phyloP scores from a whole-genome alignment of 2,797 vertebrate species.

The Poecilia velifera region DNA sequence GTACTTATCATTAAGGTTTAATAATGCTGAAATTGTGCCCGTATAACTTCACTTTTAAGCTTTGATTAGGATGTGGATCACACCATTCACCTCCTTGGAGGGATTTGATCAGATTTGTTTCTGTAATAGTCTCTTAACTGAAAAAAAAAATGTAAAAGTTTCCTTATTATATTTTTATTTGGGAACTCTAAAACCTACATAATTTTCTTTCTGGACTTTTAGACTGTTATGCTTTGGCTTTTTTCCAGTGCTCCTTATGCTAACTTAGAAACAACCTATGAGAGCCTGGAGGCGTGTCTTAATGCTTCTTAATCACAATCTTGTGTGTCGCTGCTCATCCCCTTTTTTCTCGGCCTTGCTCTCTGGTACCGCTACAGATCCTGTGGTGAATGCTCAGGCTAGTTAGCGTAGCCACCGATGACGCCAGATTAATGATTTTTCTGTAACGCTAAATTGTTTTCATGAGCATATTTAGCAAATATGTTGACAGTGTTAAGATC shows the following conservation, averaged over 20 bases:
- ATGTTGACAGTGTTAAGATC: too few species aligned
- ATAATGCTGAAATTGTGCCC: slow-evolving; percentile 23
- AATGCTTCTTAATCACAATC: too few species aligned
- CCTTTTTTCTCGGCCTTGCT: too few species aligned
- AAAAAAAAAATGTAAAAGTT: slow-evolving; percentile 3
- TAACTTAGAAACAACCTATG: too few species aligned
- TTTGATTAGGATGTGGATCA: slow-evolving; percentile 24
- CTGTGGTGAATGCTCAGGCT: too few species aligned
- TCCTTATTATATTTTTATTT: neutral
- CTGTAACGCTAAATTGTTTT: too few species aligned
- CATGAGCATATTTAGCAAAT: too few species aligned
- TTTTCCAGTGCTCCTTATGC: neutral
- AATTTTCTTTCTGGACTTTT: neutral
- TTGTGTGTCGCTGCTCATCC: too few species aligned
- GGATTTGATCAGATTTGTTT: slow-evolving; percentile 15
- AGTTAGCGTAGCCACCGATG: too few species aligned
- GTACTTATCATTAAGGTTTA: slow-evolving; percentile 33
- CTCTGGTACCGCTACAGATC: too few species aligned
- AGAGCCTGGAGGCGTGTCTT: too few species aligned
- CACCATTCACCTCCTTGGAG: slow-evolving; percentile 20
- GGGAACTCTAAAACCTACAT: neutral
- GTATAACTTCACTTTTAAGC: slow-evolving; percentile 20
- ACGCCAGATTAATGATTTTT: too few species aligned
- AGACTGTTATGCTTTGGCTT: neutral
- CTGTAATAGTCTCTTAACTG: slow-evolving; percentile 6